Evolutionary conservation across 1,140 invertebrate species (phyloP).

Genomic region (Tetraneura akinire): DNA sequence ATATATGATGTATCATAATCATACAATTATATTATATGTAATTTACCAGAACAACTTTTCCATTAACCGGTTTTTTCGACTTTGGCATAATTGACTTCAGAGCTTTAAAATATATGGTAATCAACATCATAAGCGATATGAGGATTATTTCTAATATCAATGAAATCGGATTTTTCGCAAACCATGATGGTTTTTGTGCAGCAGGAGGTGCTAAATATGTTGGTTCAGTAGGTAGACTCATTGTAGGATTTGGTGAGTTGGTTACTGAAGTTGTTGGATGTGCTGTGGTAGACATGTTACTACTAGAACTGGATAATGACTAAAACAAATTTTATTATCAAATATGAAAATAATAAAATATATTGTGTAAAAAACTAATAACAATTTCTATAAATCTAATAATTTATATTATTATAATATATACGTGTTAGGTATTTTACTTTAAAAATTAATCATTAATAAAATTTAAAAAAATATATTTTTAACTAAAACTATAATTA

Average conservation of each 20-base stretch:
- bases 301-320: not conserved
- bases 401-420: no score
- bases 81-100: slow-evolving; percentile 59
- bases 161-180: slow-evolving; percentile 9
- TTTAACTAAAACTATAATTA: no score
- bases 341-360: no score
- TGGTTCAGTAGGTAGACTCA: not conserved
- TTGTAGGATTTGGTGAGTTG: not conserved
- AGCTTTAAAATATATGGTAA: slow-evolving; percentile 21
- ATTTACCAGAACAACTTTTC: slow-evolving; percentile 68
- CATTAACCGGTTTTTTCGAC: slow-evolving; percentile 64
- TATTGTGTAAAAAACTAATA: no score
- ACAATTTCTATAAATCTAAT: no score
- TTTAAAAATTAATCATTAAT: no score
- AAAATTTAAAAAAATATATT: no score
- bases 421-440: no score
- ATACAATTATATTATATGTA: no score
- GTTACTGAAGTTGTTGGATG: not conserved
- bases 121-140: slow-evolving; percentile 5
- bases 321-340: no score
- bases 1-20: no score
- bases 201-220: slow-evolving; percentile 14
- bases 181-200: not conserved
- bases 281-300: not conserved
- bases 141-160: slow-evolving; percentile 18